Evolutionary conservation across 1,140 invertebrate genomes (phyloP).

Genomic region (Steinernema khuongi): DNA sequence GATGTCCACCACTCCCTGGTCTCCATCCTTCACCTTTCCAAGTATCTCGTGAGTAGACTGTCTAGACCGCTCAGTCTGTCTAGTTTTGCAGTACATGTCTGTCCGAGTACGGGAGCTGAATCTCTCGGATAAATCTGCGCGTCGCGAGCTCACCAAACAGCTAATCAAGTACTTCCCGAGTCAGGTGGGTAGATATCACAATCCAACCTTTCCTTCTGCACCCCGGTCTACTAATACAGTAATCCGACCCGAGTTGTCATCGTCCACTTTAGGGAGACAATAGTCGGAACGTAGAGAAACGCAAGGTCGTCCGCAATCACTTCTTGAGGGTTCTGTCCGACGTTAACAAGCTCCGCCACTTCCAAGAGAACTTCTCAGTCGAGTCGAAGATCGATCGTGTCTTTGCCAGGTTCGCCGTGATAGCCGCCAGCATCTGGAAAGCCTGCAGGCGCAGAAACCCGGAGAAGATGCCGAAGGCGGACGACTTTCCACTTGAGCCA

Average conservation of each 20-base stretch:
- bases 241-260: neutral
- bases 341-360: neutral
- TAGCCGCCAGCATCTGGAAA: neutral
- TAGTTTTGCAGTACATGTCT: neutral
- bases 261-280: neutral
- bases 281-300: neutral
- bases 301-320: neutral
- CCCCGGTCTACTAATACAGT: neutral
- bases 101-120: neutral
- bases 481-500: neutral
- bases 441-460: neutral
- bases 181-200: neutral
- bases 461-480: neutral
- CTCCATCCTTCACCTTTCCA: neutral
- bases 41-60: neutral
- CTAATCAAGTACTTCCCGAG: neutral
- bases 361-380: neutral
- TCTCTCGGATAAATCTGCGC: neutral
- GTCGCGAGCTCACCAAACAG: neutral
- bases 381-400: neutral
- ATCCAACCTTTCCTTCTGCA: neutral
- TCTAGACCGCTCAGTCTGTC: no score
- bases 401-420: neutral
- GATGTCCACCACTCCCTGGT: neutral
- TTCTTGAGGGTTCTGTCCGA: neutral